phyloP scores from a whole-genome alignment of 92 coral and sea anemone species.

The Parazoanthus darwini region DNA sequence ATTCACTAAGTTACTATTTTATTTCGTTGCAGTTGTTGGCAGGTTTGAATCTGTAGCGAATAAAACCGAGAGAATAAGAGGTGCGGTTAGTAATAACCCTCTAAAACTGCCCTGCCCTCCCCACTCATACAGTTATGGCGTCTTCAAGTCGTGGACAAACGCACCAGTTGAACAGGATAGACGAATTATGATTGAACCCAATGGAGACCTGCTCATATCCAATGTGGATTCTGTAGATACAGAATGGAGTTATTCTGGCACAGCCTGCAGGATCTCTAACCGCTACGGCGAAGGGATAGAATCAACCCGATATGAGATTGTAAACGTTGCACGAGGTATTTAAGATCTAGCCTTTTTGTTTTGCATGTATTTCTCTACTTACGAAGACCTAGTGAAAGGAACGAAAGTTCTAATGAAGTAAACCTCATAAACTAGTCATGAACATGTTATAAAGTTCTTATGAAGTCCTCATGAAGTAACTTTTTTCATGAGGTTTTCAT shows the following conservation, averaged over 20 bases:
- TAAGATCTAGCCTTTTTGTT: no score
- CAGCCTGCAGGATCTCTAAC: constrained; percentile 29
- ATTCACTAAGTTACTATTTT: no score
- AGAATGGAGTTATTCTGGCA: constrained; percentile 9
- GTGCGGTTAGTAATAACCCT: background rate
- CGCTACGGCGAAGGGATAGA: background rate
- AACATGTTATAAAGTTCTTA: no score
- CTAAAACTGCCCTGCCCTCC: constrained; percentile 26
- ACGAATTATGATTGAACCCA: constrained; percentile 6
- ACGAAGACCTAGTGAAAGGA: no score
- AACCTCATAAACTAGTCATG: no score
- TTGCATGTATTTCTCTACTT: no score
- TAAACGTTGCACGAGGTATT: constrained; percentile 2
- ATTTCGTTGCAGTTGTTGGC: constrained; percentile 34
- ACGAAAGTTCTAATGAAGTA: no score
- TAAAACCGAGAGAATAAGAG: background rate
- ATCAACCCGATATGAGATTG: constrained; percentile 4
- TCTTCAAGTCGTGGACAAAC: constrained; percentile 33
- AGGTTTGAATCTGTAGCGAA: constrained; percentile 18
- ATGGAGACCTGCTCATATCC: constrained; percentile 35
- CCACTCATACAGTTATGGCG: constrained; percentile 25
- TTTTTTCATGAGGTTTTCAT: no score
- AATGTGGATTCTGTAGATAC: background rate
- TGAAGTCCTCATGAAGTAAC: no score
- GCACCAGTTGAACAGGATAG: background rate